Conservation (phyloP, 2,797 vertebrate genomes). For the Crocodylus rhombifer region DNA sequence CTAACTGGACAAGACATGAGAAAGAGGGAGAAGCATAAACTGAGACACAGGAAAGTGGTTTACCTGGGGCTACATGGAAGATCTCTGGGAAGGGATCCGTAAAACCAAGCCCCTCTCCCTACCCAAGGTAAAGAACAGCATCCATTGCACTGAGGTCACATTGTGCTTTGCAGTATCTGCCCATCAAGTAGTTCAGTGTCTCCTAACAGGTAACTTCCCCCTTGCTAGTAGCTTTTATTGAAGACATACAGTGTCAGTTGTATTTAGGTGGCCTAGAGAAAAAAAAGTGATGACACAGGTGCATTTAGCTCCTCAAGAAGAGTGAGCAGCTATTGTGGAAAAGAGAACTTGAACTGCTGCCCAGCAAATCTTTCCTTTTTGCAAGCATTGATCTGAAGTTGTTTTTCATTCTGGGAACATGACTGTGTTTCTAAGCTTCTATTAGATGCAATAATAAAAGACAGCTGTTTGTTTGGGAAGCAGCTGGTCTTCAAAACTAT, state of each 20-base stretch:
- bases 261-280: background rate
- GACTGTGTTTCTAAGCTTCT: slow-evolving; percentile 63
- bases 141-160: background rate
- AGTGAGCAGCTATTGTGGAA: slow-evolving; percentile 28
- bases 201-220: fast-evolving
- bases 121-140: background rate
- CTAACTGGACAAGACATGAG: background rate
- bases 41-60: background rate
- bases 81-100: background rate
- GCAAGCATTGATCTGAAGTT: slow-evolving; percentile 47
- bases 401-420: slow-evolving; percentile 39
- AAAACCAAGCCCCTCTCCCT: no score
- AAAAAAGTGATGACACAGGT: background rate
- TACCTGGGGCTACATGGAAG: background rate
- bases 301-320: background rate
- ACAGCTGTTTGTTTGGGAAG: slow-evolving; percentile 53
- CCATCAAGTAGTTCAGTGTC: background rate
- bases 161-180: background rate
- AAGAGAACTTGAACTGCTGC: slow-evolving; percentile 52
- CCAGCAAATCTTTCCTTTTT: slow-evolving; percentile 36
- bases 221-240: background rate
- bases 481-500: slow-evolving; percentile 54
- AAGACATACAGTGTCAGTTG: fast-evolving
- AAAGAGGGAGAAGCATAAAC: background rate
- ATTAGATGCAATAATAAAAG: slow-evolving; percentile 43